Evolutionary conservation across 2,113 vertebrate species (phyloP), one percentile per base, ranked within the genome.

Genomic region (Gambusia affinis): DNA sequence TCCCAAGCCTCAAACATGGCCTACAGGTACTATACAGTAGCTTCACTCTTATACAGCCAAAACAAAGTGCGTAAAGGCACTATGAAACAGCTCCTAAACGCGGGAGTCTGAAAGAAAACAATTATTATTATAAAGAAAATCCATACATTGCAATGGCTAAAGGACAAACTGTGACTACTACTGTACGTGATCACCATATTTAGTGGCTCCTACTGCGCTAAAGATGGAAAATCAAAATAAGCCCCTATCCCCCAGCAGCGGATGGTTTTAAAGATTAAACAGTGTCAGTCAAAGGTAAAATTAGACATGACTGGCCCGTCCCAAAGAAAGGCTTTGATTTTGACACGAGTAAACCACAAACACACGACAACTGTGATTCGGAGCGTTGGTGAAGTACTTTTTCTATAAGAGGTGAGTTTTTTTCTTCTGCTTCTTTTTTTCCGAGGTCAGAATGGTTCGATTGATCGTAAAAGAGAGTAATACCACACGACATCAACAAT

Each of bases 21-120:
- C 83, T 87, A 81, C 84, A 90, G 85, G 47, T 88, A 92, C 92
- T 86, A 85, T 87, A 90, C 89, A 74, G 90, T 88, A 62, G 78
- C 88, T 91, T 83, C 86, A 86, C 85, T 83, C 81, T 67, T 78
- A 82, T 31, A 73, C 85, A 81, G 84, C 87, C 83, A 27, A 91
- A 92, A 90, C 87, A 88, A 92, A 91, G 93, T 94, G 92, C 91
- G 69, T 93, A 92, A 93, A 93, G 93, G 93, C 92, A 94, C 93
- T 87, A 93, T 88, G 87, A 93, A 76, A 90, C 77, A 87, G 85
- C 87, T 90, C 87, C 90, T 93, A 85, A 90, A 91, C 87, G 84
- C 73, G 82, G 89, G 85, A 89, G 89, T 88, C 90, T 87, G 74
- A 85, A 79, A 72, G 70, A 79, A 66, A 29, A 89, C 78, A 76